Evolutionary conservation across 2,888 invertebrate genomes (phyloP).

Genomic region (Tipula confusa): DNA sequence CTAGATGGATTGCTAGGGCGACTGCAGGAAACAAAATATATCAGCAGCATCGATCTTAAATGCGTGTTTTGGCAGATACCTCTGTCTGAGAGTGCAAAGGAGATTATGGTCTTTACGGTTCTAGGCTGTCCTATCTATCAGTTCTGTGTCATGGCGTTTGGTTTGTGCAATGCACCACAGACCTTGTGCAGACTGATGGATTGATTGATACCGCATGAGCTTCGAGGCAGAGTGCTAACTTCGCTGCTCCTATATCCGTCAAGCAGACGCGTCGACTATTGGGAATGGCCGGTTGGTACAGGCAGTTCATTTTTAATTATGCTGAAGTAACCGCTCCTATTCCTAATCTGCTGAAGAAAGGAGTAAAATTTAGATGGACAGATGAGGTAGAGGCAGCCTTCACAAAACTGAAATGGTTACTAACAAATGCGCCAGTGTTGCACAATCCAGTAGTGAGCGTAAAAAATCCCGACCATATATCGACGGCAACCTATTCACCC

Average conservation of each 20-base stretch:
- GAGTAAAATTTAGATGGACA: conserved; percentile 28
- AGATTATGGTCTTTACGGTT: conserved; percentile 39
- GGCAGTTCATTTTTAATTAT: neutral
- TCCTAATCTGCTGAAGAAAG: neutral
- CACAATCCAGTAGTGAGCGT: conserved; percentile 31
- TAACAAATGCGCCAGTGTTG: neutral
- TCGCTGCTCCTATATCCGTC: neutral
- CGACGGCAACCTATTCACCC: conserved; percentile 28
- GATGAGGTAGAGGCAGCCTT: conserved; percentile 14
- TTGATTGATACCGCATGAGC: conserved; percentile 12
- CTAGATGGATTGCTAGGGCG: conserved; percentile 38
- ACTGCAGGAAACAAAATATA: conserved; percentile 38
- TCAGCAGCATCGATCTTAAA: conserved; percentile 39
- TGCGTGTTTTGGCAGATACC: conserved; percentile 35
- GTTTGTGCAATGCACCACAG: too few species aligned
- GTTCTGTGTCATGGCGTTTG: conserved; percentile 37
- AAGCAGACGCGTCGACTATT: neutral
- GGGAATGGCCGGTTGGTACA: neutral
- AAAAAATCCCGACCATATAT: conserved; percentile 33
- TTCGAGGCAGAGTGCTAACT: neutral
- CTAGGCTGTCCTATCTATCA: conserved; percentile 37
- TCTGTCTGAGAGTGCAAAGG: conserved; percentile 34
- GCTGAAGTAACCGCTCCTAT: neutral
- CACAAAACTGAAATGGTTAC: neutral
- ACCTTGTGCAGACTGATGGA: too few species aligned